Percentiles rank a stretch among this genome's conserved stretches.
phyloP scores from a whole-genome alignment of 2,113 vertebrate species.

The Oreocharis arfaki region DNA sequence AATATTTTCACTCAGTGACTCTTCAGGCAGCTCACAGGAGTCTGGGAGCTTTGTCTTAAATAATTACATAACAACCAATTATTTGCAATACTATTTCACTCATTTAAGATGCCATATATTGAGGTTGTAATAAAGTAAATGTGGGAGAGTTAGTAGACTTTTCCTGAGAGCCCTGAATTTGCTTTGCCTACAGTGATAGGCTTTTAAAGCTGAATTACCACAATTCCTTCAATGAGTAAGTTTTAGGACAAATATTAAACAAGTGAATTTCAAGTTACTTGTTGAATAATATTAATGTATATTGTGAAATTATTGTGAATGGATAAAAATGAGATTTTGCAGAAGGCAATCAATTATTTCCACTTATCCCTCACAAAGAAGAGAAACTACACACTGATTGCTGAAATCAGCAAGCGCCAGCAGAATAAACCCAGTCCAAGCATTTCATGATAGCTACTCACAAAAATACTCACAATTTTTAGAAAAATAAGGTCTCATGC shows the following conservation, averaged over 20 bases:
- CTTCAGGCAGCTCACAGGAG: background rate
- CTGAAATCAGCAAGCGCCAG: background rate
- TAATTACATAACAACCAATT: background rate
- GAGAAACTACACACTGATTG: background rate
- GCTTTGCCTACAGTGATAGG: background rate
- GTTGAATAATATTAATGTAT: background rate
- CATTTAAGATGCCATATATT: background rate
- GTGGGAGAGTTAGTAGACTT: background rate
- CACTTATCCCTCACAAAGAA: background rate
- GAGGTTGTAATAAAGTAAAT: background rate
- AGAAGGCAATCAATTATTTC: background rate
- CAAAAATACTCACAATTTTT: background rate
- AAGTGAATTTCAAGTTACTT: background rate
- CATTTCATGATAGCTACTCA: background rate
- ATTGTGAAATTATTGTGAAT: background rate
- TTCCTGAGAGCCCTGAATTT: background rate
- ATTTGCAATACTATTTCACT: background rate
- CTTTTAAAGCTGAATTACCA: background rate
- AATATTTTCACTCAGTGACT: background rate
- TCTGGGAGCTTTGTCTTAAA: background rate
- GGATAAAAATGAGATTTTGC: background rate
- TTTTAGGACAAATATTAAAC: background rate
- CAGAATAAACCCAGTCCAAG: background rate
- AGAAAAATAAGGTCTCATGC: background rate
- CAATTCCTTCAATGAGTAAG: background rate